These are phyloP conservation scores for Scaptomyza graminum DNA, from an alignment of 1,140 invertebrate species.

Conservation along the genomic window DNA sequence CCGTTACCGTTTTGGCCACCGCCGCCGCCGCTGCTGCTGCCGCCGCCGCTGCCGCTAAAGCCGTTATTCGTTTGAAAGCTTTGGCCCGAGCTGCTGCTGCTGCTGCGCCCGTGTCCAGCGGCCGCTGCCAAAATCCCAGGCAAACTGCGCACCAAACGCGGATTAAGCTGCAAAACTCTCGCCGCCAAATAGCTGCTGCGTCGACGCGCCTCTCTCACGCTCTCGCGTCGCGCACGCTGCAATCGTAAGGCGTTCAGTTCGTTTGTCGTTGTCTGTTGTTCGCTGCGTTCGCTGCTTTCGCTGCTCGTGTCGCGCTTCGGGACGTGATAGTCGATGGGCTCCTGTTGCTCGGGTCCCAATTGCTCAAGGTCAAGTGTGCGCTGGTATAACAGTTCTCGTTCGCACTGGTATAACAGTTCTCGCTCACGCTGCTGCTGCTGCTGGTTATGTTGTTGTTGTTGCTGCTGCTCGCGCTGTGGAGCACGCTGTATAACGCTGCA, in stretches of 20 bases:
- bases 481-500: constrained; percentile 93
- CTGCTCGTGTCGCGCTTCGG: constrained; percentile 90
- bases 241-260: constrained; percentile 63
- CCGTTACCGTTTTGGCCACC: constrained; percentile 30
- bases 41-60: constrained; percentile 76
- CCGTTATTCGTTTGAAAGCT: constrained; percentile 77
- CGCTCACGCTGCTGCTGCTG: constrained; percentile 22
- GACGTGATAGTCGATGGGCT: constrained; percentile 94
- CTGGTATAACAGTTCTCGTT: constrained; percentile 80
- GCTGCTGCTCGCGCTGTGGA: constrained; percentile 82
- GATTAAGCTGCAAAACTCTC: constrained; percentile 79
- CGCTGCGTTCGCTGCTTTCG: constrained; percentile 86
- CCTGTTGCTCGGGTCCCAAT: constrained; percentile 88
- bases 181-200: constrained; percentile 77
- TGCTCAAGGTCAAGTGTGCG: constrained; percentile 82
- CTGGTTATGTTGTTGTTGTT: constrained; percentile 77
- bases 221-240: constrained; percentile 68
- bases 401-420: constrained; percentile 70
- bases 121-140: constrained; percentile 87
- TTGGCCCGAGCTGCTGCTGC: constrained; percentile 84
- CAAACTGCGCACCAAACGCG: constrained; percentile 80
- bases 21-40: constrained; percentile 81
- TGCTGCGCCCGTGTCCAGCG: constrained; percentile 90
- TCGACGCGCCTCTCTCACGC: constrained; percentile 60
- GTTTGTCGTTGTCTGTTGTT: constrained; percentile 73